A percentile compares a stretch with the other conserved stretches of the same genome.
Conservation (phyloP, 1,140 invertebrate species). For the Scaptomyza montana region DNA sequence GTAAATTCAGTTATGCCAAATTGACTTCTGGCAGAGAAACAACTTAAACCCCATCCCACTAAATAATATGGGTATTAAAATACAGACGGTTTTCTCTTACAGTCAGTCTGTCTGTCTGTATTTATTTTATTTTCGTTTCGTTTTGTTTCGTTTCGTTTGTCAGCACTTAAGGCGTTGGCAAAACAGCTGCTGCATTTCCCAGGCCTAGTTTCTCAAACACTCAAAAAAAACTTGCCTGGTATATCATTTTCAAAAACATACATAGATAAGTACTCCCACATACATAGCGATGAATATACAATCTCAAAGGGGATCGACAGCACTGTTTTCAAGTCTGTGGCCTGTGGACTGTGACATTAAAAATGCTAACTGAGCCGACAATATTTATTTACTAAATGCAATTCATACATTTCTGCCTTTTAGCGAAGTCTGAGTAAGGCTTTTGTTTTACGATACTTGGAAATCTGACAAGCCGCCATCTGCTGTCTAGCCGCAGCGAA, state of each 20-base stretch:
- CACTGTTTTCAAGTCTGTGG: conserved; percentile 8
- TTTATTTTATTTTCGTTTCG: conserved; percentile 57
- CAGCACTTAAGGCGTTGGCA: conserved; percentile 52
- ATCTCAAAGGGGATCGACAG: too few species aligned
- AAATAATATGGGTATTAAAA: conserved; percentile 60
- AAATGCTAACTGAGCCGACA: conserved; percentile 54
- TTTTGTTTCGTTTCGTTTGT: conserved; percentile 49
- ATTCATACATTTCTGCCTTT: conserved; percentile 27
- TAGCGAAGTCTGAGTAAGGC: neutral
- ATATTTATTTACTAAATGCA: conserved; percentile 77
- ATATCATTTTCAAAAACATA: conserved; percentile 46
- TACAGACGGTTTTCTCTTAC: conserved; percentile 48
- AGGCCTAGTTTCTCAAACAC: conserved; percentile 56
- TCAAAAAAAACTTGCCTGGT: conserved; percentile 30
- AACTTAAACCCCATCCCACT: neutral
- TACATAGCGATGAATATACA: too few species aligned
- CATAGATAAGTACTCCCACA: conserved; percentile 22
- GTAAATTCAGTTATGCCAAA: conserved; percentile 69
- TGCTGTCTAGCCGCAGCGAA: conserved; percentile 7
- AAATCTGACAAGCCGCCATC: conserved; percentile 6
- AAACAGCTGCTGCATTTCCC: conserved; percentile 67
- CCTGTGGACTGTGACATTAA: conserved; percentile 50
- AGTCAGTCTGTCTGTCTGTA: conserved; percentile 4
- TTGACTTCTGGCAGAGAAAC: conserved; percentile 57
- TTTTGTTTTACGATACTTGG: conserved; percentile 38